Evolutionary conservation across 2,888 invertebrate genomes (phyloP).

Genomic region (Petrolisthes cinctipes): DNA sequence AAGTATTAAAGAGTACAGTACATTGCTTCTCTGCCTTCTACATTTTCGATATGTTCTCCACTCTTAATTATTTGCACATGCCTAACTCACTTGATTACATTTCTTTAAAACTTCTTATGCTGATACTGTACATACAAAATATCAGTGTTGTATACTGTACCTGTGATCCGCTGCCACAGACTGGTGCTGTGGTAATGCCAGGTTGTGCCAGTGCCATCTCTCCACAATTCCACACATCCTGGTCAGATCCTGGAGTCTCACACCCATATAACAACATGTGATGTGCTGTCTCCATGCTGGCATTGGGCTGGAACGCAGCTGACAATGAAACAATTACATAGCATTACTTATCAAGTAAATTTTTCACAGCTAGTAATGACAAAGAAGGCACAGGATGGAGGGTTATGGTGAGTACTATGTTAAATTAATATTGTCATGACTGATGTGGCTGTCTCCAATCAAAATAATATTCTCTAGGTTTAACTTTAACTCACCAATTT

Average conservation of each 20-base stretch:
- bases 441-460: too few relatives aligned
- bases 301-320: constrained; percentile 94
- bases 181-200: constrained; percentile 76
- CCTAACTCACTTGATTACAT: background rate
- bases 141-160: constrained; percentile 61
- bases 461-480: too few relatives aligned
- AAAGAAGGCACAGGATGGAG: too few relatives aligned
- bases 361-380: too few relatives aligned
- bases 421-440: too few relatives aligned
- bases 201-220: constrained; percentile 81
- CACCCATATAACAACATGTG: constrained; percentile 95
- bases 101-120: background rate
- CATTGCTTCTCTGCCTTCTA: too few relatives aligned
- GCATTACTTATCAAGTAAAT: too few relatives aligned
- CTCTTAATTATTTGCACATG: background rate
- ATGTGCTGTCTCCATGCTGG: constrained; percentile 90
- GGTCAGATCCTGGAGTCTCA: constrained; percentile 76
- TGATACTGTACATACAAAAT: background rate
- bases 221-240: constrained; percentile 83
- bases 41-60: too few relatives aligned
- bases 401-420: too few relatives aligned
- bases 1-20: too few relatives aligned
- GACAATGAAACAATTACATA: constrained; percentile 55
- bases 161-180: constrained; percentile 77
- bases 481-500: too few relatives aligned